These are phyloP conservation scores for Rousettus madagascariensis DNA, from an alignment of 2,797 vertebrate species.

Conservation along the genomic window DNA sequence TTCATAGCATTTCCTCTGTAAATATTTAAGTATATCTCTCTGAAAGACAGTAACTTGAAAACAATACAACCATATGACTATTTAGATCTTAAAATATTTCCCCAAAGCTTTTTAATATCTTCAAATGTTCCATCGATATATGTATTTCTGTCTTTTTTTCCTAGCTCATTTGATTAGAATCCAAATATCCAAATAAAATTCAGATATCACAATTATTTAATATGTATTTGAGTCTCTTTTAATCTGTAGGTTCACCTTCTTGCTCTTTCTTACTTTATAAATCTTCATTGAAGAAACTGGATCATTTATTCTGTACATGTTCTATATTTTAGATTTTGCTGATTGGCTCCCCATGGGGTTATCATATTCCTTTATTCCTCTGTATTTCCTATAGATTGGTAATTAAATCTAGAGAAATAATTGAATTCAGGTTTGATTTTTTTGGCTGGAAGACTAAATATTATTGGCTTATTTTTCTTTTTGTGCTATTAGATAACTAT, in stretches of 20 bases:
- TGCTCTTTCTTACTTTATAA: not conserved
- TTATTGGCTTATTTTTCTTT: not conserved
- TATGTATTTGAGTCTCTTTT: not conserved
- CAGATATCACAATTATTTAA: not conserved
- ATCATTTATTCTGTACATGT: not conserved
- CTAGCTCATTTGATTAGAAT: not conserved
- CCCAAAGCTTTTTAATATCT: not conserved
- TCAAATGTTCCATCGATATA: not conserved
- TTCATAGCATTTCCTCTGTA: not conserved
- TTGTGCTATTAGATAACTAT: conserved; percentile 11
- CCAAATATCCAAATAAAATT: conserved; percentile 9
- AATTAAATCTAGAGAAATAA: not conserved
- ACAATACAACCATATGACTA: not conserved
- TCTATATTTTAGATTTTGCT: conserved; percentile 29
- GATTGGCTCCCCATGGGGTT: conserved; percentile 12
- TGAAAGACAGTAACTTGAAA: not conserved
- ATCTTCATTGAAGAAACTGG: conserved; percentile 35
- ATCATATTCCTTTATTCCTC: conserved; percentile 18
- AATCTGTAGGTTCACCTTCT: not conserved
- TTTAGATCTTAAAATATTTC: not conserved
- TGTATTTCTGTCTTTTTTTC: not conserved
- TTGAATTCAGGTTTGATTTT: conserved; percentile 6
- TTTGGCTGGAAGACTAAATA: not conserved
- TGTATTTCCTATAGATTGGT: conserved; percentile 17
- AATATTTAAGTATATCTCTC: conserved; percentile 1